Evolutionary conservation across 2,797 vertebrate genomes (phyloP), one percentile per base, ranked within the genome.

Genomic region (Glyptemys insculpta): DNA sequence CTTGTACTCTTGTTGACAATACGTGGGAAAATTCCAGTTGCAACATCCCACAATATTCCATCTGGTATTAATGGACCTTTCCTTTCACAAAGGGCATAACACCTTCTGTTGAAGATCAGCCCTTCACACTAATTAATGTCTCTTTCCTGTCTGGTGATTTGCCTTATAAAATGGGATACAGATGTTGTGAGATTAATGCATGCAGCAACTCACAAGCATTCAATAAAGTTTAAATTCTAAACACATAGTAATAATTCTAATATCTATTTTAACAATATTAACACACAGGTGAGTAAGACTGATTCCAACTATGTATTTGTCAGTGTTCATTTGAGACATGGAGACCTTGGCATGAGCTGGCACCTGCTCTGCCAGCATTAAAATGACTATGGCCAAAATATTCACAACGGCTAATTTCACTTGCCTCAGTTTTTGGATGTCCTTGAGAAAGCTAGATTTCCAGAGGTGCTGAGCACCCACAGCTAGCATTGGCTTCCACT

Each of bases 391-490:
- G 5, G 47, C 27, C 91, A 94, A 95, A 93, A 85, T 87, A 85
- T 59, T 84, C 89, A 90, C 31, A 49, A 34, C 81, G 15, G 15
- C 82, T 88, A 23, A 84, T 90, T 94, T 92, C 9, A 14, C 11
- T 29, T 86, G 85, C 90, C 83, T 93, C 79, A 2, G 7, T 79
- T 94, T 92, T 88, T 83, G 3, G 94, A 83, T 68, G 23, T 1
- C 6, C 85, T 82, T 91, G 93, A 37, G 92, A 92, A 62, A 95
- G 90, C 54, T 95, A 80, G 16, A 3, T 14, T 90, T 62, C 37
- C 14, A 31, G 49, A 92, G 29, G 57, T 82, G 47, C 8, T 84
- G 74, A 74, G n/a, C 88, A 92, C 87, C 82, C 90, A 79, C 50
- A 88, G 16, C 90, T 93, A 54, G 81, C 12, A 68, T 79, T 53